Evolutionary conservation across 2,113 vertebrate species (phyloP), one percentile per base, ranked within the genome.

Genomic region (Heteronetta atricapilla): DNA sequence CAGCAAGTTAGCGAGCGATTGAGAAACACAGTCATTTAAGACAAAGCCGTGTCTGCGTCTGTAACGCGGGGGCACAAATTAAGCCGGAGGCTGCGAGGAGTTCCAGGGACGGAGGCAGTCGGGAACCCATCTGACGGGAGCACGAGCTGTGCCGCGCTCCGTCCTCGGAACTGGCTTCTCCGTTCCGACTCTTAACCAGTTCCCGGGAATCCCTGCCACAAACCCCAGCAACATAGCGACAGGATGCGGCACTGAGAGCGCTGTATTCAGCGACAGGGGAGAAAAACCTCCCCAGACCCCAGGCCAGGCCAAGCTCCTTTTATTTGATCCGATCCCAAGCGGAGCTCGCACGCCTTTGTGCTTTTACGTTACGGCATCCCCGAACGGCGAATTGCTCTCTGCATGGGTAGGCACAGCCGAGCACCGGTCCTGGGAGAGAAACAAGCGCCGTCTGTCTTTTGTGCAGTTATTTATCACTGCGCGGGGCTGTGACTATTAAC

Each of bases 401-500:
- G 96, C 95, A 85, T 83, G 96, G 88, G 63, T 89, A 86, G 85
- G 33, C 89, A 62, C 3, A 72, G 55, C 86, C 96, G 81, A 92
- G 94, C 97, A 93, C 94, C 85, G 59, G 83, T 80, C 73, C 89
- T 55, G 73, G 92, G 82, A 91, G 77, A 55, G 64, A 88, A 89
- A 80, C 76, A 60, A 90, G 69, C 60, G 78, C 44, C 31, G 52
- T 86, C 93, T 86, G 28, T 19, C 48, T 5, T 1, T 1, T 59
- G 10, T 0, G 48, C 86, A 85, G 86, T 95, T 96, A 96, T 97
- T 98, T 97, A 95, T 97, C 86, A 38, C 12, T 8, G 95, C 52
- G 59, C 55, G 79, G 85, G 94, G 91, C 92, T 95, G 46, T 92
- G 94, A 97, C 96, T 96, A 95, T 95, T 95, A 97, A 96, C 96